Conservation (phyloP, 2,797 vertebrate genomes). For the Siniperca undulata region DNA sequence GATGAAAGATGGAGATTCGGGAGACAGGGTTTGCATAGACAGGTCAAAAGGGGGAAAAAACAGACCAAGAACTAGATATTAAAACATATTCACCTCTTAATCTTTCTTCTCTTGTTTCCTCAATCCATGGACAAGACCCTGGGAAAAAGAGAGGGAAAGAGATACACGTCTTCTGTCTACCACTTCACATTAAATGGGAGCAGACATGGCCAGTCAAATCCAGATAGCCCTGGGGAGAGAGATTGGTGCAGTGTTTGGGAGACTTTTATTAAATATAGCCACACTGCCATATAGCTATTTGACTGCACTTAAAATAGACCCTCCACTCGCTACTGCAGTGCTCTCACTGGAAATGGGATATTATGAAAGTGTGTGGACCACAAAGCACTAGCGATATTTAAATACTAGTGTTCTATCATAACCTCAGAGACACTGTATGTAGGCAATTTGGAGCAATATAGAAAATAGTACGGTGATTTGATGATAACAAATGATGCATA, state of each 20-base stretch:
- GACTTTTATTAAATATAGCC: slow-evolving; percentile 82
- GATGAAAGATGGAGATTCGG: background rate
- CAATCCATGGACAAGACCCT: slow-evolving; percentile 46
- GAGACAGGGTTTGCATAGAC: slow-evolving; percentile 15
- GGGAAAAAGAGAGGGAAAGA: slow-evolving; percentile 50
- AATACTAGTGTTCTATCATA: slow-evolving; percentile 55
- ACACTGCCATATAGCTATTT: slow-evolving; percentile 75
- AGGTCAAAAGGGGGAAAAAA: slow-evolving; percentile 8
- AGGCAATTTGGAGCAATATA: slow-evolving; percentile 51
- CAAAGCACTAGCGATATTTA: slow-evolving; percentile 66
- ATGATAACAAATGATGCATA: slow-evolving; percentile 36
- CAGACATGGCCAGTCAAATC: slow-evolving; percentile 78
- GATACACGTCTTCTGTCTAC: slow-evolving; percentile 73
- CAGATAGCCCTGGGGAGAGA: slow-evolving; percentile 71
- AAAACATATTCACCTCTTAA: slow-evolving; percentile 36
- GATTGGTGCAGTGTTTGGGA: slow-evolving; percentile 74
- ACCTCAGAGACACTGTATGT: slow-evolving; percentile 36
- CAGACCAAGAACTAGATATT: slow-evolving; percentile 20
- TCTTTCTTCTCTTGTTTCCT: slow-evolving; percentile 27
- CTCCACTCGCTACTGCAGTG: slow-evolving; percentile 60
- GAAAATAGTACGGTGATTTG: slow-evolving; percentile 31
- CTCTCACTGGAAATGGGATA: slow-evolving; percentile 75
- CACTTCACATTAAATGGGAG: slow-evolving; percentile 78
- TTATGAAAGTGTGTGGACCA: slow-evolving; percentile 65
- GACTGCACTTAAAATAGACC: slow-evolving; percentile 80